A percentile compares a stretch with the other conserved stretches of the same genome.
These are phyloP conservation scores for Strigamia maritima DNA, from an alignment of 2,888 invertebrate genomes.

Conservation along the genomic window DNA sequence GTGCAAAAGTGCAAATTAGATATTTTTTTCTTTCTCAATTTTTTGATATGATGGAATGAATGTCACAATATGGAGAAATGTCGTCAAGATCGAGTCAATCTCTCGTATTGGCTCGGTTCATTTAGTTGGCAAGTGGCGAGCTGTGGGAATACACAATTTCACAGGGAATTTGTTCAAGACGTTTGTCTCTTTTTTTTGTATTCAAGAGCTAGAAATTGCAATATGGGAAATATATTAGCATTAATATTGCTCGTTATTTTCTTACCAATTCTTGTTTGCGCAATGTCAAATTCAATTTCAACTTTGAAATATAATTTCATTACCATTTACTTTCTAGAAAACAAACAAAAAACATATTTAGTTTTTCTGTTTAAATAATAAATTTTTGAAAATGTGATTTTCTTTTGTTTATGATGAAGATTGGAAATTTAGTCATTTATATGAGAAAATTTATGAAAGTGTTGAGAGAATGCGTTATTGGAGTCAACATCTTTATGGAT, in stretches of 20 bases:
- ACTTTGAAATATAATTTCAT: neutral
- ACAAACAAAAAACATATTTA: too few species aligned
- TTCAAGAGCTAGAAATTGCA: neutral
- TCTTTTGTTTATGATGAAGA: neutral
- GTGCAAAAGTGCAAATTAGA: slow-evolving; percentile 34
- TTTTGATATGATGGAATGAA: slow-evolving; percentile 21
- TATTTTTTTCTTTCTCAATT: neutral
- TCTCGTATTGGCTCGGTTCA: slow-evolving; percentile 26
- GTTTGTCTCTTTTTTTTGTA: neutral
- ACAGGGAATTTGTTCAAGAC: neutral
- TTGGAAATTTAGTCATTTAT: neutral
- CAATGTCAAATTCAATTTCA: neutral
- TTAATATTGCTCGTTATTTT: slow-evolving; percentile 20
- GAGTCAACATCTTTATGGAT: slow-evolving; percentile 32
- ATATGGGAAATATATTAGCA: slow-evolving; percentile 8
- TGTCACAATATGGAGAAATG: slow-evolving; percentile 27
- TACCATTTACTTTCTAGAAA: too few species aligned
- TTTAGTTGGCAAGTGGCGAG: slow-evolving; percentile 31
- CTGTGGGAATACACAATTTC: slow-evolving; percentile 23
- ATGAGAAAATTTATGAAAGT: neutral
- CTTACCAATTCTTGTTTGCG: neutral
- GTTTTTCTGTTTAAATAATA: neutral
- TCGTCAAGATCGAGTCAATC: slow-evolving; percentile 28
- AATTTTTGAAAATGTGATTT: neutral
- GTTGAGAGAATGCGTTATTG: slow-evolving; percentile 17